Evolutionary conservation across 2,113 vertebrate genomes (phyloP).

Genomic region (Puntigrus tetrazona): DNA sequence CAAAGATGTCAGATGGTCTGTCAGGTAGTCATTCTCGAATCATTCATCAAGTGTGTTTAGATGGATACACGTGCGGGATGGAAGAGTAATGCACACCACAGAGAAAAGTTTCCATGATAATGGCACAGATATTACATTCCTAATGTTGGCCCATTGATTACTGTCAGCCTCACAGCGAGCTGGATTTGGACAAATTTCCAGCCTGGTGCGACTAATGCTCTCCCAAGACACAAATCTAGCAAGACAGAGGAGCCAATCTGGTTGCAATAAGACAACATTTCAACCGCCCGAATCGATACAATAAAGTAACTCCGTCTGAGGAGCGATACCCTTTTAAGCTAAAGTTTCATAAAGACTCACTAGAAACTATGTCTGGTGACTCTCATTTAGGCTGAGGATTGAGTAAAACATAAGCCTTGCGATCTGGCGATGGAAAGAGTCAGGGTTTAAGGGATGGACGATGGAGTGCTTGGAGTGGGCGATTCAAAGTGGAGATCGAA

Average conservation of each 20-base stretch:
- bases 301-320: slow-evolving; percentile 45
- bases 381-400: slow-evolving; percentile 6
- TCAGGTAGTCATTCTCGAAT: slow-evolving; percentile 21
- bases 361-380: slow-evolving; percentile 28
- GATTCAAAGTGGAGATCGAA: slow-evolving; percentile 35
- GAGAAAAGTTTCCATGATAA: slow-evolving; percentile 50
- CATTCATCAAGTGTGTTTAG: slow-evolving; percentile 42
- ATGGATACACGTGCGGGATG: slow-evolving; percentile 7
- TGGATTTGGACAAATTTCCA: slow-evolving; percentile 44
- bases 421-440: slow-evolving; percentile 30
- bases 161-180: slow-evolving; percentile 44
- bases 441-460: slow-evolving; percentile 7
- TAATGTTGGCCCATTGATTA: slow-evolving; percentile 54
- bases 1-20: slow-evolving; percentile 13
- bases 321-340: slow-evolving; percentile 40
- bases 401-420: slow-evolving; percentile 7
- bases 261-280: slow-evolving; percentile 51
- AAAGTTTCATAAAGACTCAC: slow-evolving; percentile 51
- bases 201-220: slow-evolving; percentile 44
- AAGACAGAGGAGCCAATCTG: slow-evolving; percentile 33
- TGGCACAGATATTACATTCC: slow-evolving; percentile 53
- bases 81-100: slow-evolving; percentile 48
- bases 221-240: slow-evolving; percentile 50
- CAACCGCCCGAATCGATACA: slow-evolving; percentile 52
- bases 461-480: slow-evolving; percentile 21